Percentiles rank a stretch among this genome's conserved stretches.
These are phyloP conservation scores for Mastomys natalensis DNA, from an alignment of 2,113 vertebrate genomes.

Conservation along the genomic window DNA sequence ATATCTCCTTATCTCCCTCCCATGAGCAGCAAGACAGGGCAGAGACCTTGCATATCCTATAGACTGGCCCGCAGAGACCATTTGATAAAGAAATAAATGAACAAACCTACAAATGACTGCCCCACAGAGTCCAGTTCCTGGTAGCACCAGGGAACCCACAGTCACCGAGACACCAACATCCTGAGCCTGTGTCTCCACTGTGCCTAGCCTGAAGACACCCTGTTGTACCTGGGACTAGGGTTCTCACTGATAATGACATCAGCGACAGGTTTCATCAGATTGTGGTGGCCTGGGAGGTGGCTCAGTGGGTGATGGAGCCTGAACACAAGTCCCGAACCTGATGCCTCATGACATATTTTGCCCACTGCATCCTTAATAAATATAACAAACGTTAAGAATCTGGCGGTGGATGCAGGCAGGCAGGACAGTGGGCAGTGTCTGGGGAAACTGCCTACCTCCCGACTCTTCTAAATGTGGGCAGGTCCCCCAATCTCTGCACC, in stretches of 20 bases:
- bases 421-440: neutral
- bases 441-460: neutral
- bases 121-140: neutral
- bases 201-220: neutral
- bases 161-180: neutral
- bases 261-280: neutral
- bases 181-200: neutral
- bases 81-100: neutral
- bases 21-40: neutral
- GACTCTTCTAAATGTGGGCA: neutral
- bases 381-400: neutral
- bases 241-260: neutral
- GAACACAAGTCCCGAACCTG: neutral
- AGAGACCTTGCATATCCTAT: neutral
- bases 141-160: accelerated
- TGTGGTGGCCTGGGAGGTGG: neutral
- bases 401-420: neutral
- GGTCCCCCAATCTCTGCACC: neutral
- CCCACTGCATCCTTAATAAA: neutral
- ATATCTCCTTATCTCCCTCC: neutral
- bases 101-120: neutral
- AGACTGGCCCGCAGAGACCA: neutral
- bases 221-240: neutral
- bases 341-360: too few relatives aligned
- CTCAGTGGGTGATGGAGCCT: neutral